phyloP scores from a whole-genome alignment of 2,113 vertebrate species.

The Dermatemys mawii region DNA sequence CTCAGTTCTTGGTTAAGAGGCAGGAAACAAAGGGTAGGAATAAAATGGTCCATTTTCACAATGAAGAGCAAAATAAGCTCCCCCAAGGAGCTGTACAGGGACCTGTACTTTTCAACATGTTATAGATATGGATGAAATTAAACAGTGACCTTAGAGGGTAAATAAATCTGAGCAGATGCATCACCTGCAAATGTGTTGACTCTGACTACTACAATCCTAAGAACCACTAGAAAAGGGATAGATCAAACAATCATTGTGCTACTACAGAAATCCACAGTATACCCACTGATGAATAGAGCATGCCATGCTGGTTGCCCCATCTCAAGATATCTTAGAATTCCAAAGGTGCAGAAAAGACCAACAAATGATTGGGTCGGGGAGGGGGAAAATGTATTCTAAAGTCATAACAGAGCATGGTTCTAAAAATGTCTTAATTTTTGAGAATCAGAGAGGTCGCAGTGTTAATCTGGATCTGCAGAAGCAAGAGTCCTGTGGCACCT shows the following conservation, averaged over 20 bases:
- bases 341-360: too few species aligned
- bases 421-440: neutral
- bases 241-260: neutral
- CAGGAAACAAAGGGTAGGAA: neutral
- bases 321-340: neutral
- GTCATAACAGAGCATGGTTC: neutral
- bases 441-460: too few species aligned
- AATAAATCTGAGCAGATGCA: neutral
- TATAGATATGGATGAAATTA: too few species aligned
- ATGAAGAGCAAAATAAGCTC: neutral
- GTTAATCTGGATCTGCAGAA: too few species aligned
- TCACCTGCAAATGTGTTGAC: too few species aligned
- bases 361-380: neutral
- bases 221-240: too few species aligned
- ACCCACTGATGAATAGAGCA: neutral
- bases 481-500: too few species aligned
- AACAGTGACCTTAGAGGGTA: too few species aligned
- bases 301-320: too few species aligned
- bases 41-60: neutral
- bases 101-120: too few species aligned
- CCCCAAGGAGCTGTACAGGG: too few species aligned
- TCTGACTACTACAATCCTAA: neutral
- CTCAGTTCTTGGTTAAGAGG: neutral
- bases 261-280: neutral
- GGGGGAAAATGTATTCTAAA: too few species aligned